Evolutionary conservation across 2,888 invertebrate species (phyloP), one percentile per base, ranked within the genome.

Genomic region (Hermaeophaga mercurialis): DNA sequence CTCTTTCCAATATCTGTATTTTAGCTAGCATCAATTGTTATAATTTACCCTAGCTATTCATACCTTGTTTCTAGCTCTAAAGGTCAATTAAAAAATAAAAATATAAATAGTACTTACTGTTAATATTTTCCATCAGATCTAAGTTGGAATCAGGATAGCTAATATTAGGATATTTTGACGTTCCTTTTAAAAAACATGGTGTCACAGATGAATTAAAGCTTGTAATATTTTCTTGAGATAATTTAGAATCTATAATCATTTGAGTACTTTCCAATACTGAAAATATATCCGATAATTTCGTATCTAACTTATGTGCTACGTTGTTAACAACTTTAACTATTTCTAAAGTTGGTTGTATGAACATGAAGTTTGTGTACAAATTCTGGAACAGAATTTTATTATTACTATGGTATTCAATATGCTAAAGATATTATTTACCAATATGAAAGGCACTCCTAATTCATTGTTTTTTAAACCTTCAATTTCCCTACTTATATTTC

Each of bases 351-450:
- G 68, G 65, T 24, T 70, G 58, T 24, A 68, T 65, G 56, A 72
- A 73, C 63, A 75, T 74, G 43, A 75, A 73, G 55, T 71, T 73
- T 33, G 69, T 68, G 64, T 75, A 77, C 43, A 77, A 65, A 64
- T 73, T 73, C 77, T 77, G 54, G 24, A 73, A 73, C 18, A 53
- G 50, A 56, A 9, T 22, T 41, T 12, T 11, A 9, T 12, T 6
- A 34, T 34, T 34, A 34, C 15, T 6, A 34, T 34, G 19, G n/a
- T n/a, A n/a, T 24, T 9, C 15, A 12, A 22, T 9, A n/a, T 45
- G 14, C 17, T 15, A 12, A 15, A n/a, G n/a, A 15, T 26, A 6
- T 38, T 39, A 59, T 58, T 62, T 71, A 77, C 77, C 66, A 72
- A 65, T 63, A 75, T 70, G 45, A 73, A 71, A 28, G 71, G 66